Evolutionary conservation across 2,888 invertebrate genomes (phyloP).

Genomic region (Dimorphilus gyrociliatus): DNA sequence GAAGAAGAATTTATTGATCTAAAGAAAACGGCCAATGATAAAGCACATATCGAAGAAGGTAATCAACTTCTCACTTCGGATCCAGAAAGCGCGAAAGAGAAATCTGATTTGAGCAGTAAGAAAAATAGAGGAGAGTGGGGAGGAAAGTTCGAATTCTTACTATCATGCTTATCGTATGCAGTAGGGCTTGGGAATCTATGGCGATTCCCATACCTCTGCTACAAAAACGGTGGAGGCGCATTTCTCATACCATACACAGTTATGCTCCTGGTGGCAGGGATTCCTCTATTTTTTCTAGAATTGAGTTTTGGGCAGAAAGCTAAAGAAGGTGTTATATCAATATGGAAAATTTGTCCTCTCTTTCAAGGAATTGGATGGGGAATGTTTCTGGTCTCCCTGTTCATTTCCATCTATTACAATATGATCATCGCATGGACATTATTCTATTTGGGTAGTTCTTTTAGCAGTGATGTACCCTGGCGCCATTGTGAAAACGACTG

Average conservation of each 20-base stretch:
- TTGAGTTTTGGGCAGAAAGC: constrained; percentile 33
- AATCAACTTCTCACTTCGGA: no score
- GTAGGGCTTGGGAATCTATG: no score
- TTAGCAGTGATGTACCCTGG: constrained; percentile 38
- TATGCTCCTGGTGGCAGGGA: constrained; percentile 31
- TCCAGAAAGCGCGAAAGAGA: no score
- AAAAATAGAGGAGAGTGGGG: no score
- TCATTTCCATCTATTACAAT: constrained; percentile 43
- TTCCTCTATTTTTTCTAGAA: constrained; percentile 35
- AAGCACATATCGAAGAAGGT: no score
- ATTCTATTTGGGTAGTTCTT: constrained; percentile 41
- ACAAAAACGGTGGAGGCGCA: no score
- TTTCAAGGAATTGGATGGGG: constrained; percentile 39
- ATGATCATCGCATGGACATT: constrained; percentile 44
- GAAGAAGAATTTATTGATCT: no score
- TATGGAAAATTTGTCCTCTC: constrained; percentile 11
- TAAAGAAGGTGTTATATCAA: constrained; percentile 28
- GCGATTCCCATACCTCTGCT: no score
- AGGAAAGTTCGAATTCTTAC: no score
- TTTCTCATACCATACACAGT: constrained; percentile 35
- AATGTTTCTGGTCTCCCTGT: constrained; percentile 42
- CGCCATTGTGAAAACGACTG: constrained; percentile 35
- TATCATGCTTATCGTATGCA: no score
- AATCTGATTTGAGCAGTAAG: no score
- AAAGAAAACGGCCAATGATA: no score